Evolutionary conservation across 2,113 vertebrate species (phyloP).

Genomic region (Riparia riparia): DNA sequence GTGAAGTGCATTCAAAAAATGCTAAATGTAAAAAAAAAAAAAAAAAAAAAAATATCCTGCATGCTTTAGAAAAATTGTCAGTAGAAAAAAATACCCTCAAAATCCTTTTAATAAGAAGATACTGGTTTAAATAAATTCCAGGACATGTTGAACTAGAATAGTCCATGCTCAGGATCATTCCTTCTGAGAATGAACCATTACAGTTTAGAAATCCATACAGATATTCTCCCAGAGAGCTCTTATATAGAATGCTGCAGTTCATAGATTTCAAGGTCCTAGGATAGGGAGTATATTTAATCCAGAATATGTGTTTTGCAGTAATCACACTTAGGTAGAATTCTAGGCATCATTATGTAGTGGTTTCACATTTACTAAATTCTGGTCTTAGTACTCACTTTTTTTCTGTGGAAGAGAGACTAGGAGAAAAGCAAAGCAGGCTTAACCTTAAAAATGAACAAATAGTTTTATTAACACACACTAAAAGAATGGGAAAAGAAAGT

Average conservation of each 20-base stretch:
- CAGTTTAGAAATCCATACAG: neutral
- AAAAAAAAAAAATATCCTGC: neutral
- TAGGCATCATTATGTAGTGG: neutral
- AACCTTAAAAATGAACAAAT: no score
- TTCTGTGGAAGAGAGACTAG: no score
- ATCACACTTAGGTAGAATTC: neutral
- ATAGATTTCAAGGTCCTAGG: neutral
- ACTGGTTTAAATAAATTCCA: slow-evolving; percentile 8
- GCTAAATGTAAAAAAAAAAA: neutral
- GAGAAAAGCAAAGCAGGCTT: no score
- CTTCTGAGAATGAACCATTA: neutral
- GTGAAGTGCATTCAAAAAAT: neutral
- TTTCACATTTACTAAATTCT: no score
- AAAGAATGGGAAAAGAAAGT: no score
- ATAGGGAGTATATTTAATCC: neutral
- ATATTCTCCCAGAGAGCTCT: neutral
- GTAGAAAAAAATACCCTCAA: neutral
- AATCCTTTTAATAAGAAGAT: neutral
- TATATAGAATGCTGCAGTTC: neutral
- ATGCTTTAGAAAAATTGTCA: neutral
- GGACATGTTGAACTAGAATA: neutral
- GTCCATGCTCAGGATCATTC: neutral
- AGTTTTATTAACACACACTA: no score
- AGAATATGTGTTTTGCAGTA: neutral
- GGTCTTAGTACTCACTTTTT: no score